phyloP scores from a whole-genome alignment of 2,797 vertebrate genomes.

The Borostomias antarcticus region DNA sequence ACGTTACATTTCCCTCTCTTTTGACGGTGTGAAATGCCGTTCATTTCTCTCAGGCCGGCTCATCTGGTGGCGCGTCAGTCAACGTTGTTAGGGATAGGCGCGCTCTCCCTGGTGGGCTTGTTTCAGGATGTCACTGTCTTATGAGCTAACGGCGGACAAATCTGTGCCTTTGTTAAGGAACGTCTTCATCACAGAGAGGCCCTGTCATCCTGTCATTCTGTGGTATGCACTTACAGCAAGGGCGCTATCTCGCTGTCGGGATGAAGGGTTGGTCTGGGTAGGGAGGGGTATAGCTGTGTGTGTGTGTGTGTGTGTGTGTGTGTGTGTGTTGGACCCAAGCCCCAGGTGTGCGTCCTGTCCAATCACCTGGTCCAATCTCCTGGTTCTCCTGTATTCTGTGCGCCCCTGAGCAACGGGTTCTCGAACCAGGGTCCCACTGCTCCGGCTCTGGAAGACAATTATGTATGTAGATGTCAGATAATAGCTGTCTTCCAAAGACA shows the following conservation, averaged over 20 bases:
- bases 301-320: conserved; percentile 12
- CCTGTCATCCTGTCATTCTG: conserved; percentile 26
- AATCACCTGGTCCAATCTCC: conserved; percentile 1
- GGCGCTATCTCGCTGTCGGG: conserved; percentile 9
- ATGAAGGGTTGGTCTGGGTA: neutral
- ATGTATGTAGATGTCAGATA: conserved; percentile 12
- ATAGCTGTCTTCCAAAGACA: conserved; percentile 35
- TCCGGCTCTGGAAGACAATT: conserved; percentile 17
- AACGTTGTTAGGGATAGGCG: conserved; percentile 44
- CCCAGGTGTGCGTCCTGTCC: neutral
- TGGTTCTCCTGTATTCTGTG: neutral
- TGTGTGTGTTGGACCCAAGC: neutral
- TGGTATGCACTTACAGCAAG: conserved; percentile 20
- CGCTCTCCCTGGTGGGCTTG: conserved; percentile 27
- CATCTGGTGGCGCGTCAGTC: conserved; percentile 19
- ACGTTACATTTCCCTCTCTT: conserved; percentile 25
- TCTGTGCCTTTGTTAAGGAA: conserved; percentile 34
- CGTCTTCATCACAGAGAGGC: conserved; percentile 23
- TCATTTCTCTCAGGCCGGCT: neutral
- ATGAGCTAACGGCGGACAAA: conserved; percentile 52
- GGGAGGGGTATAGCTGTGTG: neutral
- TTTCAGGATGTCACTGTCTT: conserved; percentile 51
- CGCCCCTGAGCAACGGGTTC: neutral
- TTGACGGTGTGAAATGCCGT: conserved; percentile 10
- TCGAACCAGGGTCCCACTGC: neutral